phyloP scores from a whole-genome alignment of 2,888 invertebrate genomes.

The Cremastinae sp. region DNA sequence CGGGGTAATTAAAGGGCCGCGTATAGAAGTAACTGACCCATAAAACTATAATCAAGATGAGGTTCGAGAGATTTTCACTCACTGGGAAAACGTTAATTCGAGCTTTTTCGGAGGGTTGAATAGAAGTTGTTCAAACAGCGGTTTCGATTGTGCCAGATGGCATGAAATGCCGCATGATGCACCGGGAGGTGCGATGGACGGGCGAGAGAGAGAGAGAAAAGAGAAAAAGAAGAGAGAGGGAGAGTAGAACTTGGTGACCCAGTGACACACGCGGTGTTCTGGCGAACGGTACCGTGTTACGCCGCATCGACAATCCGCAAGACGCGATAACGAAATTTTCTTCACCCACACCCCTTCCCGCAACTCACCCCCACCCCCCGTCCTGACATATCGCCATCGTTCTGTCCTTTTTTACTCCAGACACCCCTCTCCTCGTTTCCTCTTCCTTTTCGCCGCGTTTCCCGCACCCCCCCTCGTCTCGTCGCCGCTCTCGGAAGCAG shows the following conservation, averaged over 20 bases:
- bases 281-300: constrained; percentile 57
- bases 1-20: no score
- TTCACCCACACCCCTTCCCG: constrained; percentile 13
- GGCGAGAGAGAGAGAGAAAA: constrained; percentile 33
- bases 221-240: not conserved
- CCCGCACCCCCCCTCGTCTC: no score
- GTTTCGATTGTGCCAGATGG: constrained; percentile 15
- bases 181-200: constrained; percentile 26
- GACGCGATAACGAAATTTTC: constrained; percentile 61
- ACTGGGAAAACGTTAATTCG: no score
- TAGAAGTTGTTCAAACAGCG: not conserved
- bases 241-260: constrained; percentile 60
- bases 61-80: no score
- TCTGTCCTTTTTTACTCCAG: constrained; percentile 10
- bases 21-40: no score
- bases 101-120: not conserved
- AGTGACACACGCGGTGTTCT: constrained; percentile 57
- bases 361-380: not conserved
- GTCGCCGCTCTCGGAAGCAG: no score
- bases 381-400: constrained; percentile 8
- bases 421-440: not conserved
- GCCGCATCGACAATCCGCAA: constrained; percentile 61
- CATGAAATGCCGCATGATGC: constrained; percentile 55
- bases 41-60: no score
- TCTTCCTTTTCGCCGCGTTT: no score